Conservation (phyloP, 2,888 invertebrate genomes). For the Volucella inflata region DNA sequence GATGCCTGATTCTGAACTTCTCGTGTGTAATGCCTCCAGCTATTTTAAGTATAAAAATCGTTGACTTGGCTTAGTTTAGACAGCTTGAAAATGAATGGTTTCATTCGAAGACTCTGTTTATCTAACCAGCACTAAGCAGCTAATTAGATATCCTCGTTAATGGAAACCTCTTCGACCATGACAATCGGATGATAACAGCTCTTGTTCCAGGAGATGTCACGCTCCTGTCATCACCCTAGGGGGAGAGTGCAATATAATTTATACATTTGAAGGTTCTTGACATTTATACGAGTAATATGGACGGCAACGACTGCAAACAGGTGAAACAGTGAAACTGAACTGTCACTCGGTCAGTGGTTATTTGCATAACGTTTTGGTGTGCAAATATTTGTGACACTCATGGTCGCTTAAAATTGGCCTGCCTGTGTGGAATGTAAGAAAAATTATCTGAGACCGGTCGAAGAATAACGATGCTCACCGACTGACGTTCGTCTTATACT, state of each 20-base stretch:
- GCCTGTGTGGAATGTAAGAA: slow-evolving; percentile 56
- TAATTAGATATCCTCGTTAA: slow-evolving; percentile 45
- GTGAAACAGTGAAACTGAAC: slow-evolving; percentile 9
- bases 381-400: slow-evolving; percentile 66
- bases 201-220: slow-evolving; percentile 37
- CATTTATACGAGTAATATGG: slow-evolving; percentile 10
- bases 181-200: slow-evolving; percentile 21
- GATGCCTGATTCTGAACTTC: neutral
- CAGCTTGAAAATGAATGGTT: slow-evolving; percentile 32
- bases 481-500: slow-evolving; percentile 12
- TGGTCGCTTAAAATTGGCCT: slow-evolving; percentile 31
- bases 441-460: slow-evolving; percentile 39
- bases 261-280: slow-evolving; percentile 29
- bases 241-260: neutral
- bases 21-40: slow-evolving; percentile 28
- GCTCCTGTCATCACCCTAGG: slow-evolving; percentile 34
- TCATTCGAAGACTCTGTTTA: slow-evolving; percentile 15
- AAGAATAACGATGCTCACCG: slow-evolving; percentile 25
- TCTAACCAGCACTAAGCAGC: slow-evolving; percentile 12
- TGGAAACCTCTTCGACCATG: slow-evolving; percentile 29
- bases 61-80: slow-evolving; percentile 2
- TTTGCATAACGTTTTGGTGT: slow-evolving; percentile 71
- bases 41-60: slow-evolving; percentile 7
- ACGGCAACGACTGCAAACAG: slow-evolving; percentile 15
- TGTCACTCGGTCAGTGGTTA: slow-evolving; percentile 27